Evolutionary conservation across 2,113 vertebrate species (phyloP), one percentile per base, ranked within the genome.

Genomic region (Natator depressus): DNA sequence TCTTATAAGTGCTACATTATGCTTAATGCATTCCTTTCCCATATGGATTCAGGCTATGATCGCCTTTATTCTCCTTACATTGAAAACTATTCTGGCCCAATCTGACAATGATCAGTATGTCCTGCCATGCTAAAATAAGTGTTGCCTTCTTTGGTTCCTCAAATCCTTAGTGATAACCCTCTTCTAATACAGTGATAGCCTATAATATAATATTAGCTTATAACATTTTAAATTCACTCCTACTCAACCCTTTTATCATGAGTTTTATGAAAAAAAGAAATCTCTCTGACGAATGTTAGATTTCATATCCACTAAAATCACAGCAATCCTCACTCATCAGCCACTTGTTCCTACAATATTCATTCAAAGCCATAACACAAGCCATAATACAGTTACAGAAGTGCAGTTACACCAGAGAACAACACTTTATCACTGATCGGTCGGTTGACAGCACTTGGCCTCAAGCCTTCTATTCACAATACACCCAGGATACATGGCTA

Each of bases 31-130:
- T 78, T 78, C 75, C 14, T n/a, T 90, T 87, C 4, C 2, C 69
- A 51, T 4, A 35, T 50, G 14, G 10, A 75, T 22, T 12, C 1
- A 75, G 0, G 0, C 54, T 76, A 57, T 16, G 38, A 91, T 55
- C 59, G 19, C 62, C 2, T 84, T 88, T 88, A 47, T 96, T 90
- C 17, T 83, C 10, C 1, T 46, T 84, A n/a, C 38, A 91, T 91
- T 84, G 0, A 25, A 78, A 69, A 1, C 89, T 87, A 12, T 65
- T 4, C 22, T 11, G 2, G 4, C 1, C 47, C 12, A 0, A 0
- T 54, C n/a, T 5, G 19, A 81, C 17, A 89, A 27, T 51, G 10
- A 82, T 94, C 1, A 12, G 1, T 78, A 38, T 29, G 25, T 57
- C 49, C n/a, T 27, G 13, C 25, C 25, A 16, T 47, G 35, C 54